phyloP scores from a whole-genome alignment of 2,797 vertebrate species.

The Kryptolebias ocellatus region DNA sequence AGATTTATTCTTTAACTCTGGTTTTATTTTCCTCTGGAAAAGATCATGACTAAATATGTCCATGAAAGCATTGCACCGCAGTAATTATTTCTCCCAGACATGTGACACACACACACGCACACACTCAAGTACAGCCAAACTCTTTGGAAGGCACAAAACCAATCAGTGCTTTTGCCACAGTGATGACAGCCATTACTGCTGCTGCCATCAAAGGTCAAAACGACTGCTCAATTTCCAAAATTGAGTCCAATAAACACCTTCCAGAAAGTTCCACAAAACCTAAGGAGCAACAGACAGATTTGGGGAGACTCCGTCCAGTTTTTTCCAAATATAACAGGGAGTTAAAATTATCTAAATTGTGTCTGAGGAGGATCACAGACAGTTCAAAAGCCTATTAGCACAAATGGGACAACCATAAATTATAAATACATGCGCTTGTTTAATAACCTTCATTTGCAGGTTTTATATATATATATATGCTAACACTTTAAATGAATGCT shows the following conservation, averaged over 20 bases:
- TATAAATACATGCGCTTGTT: conserved; percentile 42
- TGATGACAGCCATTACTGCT: conserved; percentile 70
- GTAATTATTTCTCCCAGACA: conserved; percentile 61
- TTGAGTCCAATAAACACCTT: conserved; percentile 82
- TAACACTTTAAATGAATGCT: conserved; percentile 15
- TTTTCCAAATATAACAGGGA: conserved; percentile 55
- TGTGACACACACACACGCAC: conserved; percentile 34
- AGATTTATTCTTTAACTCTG: conserved; percentile 69
- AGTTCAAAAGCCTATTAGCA: conserved; percentile 43
- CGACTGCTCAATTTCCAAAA: conserved; percentile 73
- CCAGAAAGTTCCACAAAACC: conserved; percentile 73
- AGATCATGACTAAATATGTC: conserved; percentile 69
- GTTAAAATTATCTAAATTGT: conserved; percentile 45
- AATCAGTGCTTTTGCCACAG: conserved; percentile 66
- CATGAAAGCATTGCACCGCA: conserved; percentile 59
- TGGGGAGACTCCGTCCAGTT: conserved; percentile 44
- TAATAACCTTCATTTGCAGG: conserved; percentile 39
- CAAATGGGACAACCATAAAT: conserved; percentile 49
- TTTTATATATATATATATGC: neutral
- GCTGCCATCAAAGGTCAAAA: conserved; percentile 72
- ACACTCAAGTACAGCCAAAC: conserved; percentile 31
- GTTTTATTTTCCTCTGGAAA: conserved; percentile 77
- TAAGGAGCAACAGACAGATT: conserved; percentile 57
- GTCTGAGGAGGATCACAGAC: conserved; percentile 52
- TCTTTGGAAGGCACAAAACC: conserved; percentile 58